Base-by-base conservation (phyloP, 2,113 vertebrate genomes). In the Hemicordylus capensis region DNA sequence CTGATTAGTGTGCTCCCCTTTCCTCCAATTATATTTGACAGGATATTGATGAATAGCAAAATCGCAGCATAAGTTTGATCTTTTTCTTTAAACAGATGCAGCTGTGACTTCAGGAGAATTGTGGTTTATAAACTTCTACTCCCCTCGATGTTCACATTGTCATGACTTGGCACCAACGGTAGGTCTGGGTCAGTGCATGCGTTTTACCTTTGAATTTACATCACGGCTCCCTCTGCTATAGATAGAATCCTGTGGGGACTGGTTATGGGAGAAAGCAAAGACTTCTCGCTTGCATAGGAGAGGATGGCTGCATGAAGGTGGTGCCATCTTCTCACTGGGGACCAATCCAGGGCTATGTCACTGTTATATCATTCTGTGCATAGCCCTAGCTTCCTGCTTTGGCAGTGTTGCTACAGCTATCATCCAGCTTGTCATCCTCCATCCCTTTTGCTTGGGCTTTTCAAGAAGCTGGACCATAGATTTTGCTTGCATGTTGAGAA, bases 61-160 rank as follows among this genome's bases (percentile, higher is more conserved):
- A 64, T 37, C 46, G 54, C 2, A 48, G 19, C 31, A 28, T 22
- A 76, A 42, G 0, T 8, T 0, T 75, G 91, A 83, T 76, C 15
- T 88, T 76, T 54, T 86, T 11, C n/a, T 79, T 79, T 37, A 26
- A 86, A 76, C 86, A 98, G 98, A 98, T 93, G 97, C 98, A 76
- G 99, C 98, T 74, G 96, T 99, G 85, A 97, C 97, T 89, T 99
- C 99, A 10, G 98, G 98, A 92, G 98, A 99, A 87, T 95, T 99
- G 85, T 99, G 98, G 98, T 99, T 99, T 94, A 96, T 99, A 90
- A 99, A 99, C 94, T 99, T 99, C 91, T 99, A 99, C 92, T 99
- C 97, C 80, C 98, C 99, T 69, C 97, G 98, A 51, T 99, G 99
- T 80, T 99, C 98, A 3, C 99, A 99, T 93, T 99, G 99, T 94